Evolutionary conservation across 2,888 invertebrate species (phyloP), one percentile per base, ranked within the genome.

Genomic region (Hetaerina titia): DNA sequence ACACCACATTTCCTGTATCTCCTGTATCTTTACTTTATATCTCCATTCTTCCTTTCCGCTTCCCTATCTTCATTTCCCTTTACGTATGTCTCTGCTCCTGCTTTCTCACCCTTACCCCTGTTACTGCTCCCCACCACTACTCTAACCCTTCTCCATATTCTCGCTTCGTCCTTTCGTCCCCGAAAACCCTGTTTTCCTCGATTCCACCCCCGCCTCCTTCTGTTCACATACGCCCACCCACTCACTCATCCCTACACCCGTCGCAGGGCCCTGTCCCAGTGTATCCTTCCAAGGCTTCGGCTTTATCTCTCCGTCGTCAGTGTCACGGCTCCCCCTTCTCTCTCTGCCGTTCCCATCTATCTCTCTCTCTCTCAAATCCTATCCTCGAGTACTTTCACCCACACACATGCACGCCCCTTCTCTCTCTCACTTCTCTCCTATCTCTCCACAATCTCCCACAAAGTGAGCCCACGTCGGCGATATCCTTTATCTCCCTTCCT

Each of bases 141-240:
- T n/a, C 31, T 81, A 17, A 17, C 60, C 94, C 89, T 94, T 89
- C 88, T 95, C 89, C 95, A 95, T 45, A 45, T 96, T 95, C 95
- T 96, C 96, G 96, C 96, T 96, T 96, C 96, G 96, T 96, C 96
- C 96, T 96, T 96, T 96, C 94, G 95, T 96, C 95, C 95, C 96
- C 89, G 95, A 95, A 95, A 95, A 95, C 63, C 94, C 81, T 89
- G 69, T 90, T 89, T 95, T 74, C 22, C 56, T 57, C 89, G 5
- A 89, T 87, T 25, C 87, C 45, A 25, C 56, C 89, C 95, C 95
- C 95, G 95, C 95, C 95, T 95, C 95, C 94, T 45, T 25, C 45
- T 74, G 74, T 58, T 87, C 94, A 45, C 89, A 94, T 90, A 74
- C 92, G 74, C 88, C 87, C 74, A 25, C 95, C 25, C 95, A 90